These are phyloP conservation scores for Urocitellus parryii DNA, from an alignment of 2,113 vertebrate genomes.

Conservation along the genomic window DNA sequence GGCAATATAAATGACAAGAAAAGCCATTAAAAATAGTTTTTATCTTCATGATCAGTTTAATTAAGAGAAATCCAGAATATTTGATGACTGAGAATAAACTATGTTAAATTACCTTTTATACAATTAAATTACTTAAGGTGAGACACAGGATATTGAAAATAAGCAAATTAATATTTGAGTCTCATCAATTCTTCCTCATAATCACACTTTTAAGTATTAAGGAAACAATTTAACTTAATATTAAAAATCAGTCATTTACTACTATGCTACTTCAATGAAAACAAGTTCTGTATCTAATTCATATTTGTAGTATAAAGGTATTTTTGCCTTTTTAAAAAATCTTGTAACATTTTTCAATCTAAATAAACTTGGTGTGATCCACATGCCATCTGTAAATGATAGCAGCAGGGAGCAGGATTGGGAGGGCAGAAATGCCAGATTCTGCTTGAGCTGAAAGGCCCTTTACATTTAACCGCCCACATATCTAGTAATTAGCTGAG, in stretches of 20 bases:
- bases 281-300: neutral
- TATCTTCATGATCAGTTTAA: neutral
- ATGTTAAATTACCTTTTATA: neutral
- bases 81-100: neutral
- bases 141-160: neutral
- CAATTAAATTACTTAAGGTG: neutral
- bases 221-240: conserved; percentile 15
- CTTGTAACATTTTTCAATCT: neutral
- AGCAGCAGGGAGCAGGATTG: neutral
- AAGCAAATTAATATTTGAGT: neutral
- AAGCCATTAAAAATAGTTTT: neutral
- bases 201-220: neutral
- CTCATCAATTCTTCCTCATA: neutral
- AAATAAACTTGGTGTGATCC: neutral
- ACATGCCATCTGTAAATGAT: neutral
- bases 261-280: neutral
- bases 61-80: neutral
- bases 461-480: neutral
- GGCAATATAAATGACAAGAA: neutral
- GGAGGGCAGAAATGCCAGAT: neutral
- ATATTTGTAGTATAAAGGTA: neutral
- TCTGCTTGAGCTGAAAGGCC: neutral
- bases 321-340: neutral
- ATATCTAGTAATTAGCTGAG: neutral
- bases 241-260: conserved; percentile 9